Percentiles rank a stretch among this genome's conserved stretches.
phyloP scores from a whole-genome alignment of 1,140 invertebrate genomes.

The Diabrotica undecimpunctata region DNA sequence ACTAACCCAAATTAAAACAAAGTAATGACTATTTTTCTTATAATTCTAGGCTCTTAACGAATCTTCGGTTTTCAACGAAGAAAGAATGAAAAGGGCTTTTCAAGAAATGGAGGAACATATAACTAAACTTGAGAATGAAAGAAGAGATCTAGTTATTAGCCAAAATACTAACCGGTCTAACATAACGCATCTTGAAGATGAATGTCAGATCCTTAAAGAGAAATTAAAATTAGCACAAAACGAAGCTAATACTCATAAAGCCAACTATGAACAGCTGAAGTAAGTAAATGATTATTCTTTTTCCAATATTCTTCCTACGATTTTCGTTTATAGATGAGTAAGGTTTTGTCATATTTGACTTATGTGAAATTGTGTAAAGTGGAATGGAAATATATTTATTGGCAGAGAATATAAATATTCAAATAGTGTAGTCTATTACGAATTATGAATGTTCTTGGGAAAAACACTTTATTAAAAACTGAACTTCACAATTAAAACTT shows the following conservation, averaged over 20 bases:
- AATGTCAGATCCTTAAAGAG: conserved; percentile 36
- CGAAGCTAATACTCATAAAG: conserved; percentile 39
- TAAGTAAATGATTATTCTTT: conserved; percentile 22
- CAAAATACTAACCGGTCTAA: conserved; percentile 39
- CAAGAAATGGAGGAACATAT: conserved; percentile 41
- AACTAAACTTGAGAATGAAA: conserved; percentile 41
- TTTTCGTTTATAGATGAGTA: too few relatives aligned
- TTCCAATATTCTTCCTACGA: too few relatives aligned
- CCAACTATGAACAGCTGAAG: conserved; percentile 44
- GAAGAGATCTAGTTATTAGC: conserved; percentile 37
- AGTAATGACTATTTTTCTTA: too few relatives aligned
- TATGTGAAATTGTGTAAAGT: too few relatives aligned
- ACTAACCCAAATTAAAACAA: too few relatives aligned
- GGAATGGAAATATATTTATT: too few relatives aligned
- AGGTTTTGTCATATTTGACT: too few relatives aligned
- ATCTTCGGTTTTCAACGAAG: conserved; percentile 26
- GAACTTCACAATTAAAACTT: too few relatives aligned
- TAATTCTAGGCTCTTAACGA: conserved; percentile 16
- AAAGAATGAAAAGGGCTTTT: conserved; percentile 31
- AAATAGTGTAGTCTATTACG: too few relatives aligned
- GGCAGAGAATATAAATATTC: too few relatives aligned
- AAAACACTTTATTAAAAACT: too few relatives aligned
- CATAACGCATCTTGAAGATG: conserved; percentile 41
- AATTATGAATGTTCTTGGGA: too few relatives aligned
- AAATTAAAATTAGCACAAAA: conserved; percentile 34